These are phyloP conservation scores for Thereva unica DNA, from an alignment of 2,888 invertebrate genomes.

Conservation along the genomic window DNA sequence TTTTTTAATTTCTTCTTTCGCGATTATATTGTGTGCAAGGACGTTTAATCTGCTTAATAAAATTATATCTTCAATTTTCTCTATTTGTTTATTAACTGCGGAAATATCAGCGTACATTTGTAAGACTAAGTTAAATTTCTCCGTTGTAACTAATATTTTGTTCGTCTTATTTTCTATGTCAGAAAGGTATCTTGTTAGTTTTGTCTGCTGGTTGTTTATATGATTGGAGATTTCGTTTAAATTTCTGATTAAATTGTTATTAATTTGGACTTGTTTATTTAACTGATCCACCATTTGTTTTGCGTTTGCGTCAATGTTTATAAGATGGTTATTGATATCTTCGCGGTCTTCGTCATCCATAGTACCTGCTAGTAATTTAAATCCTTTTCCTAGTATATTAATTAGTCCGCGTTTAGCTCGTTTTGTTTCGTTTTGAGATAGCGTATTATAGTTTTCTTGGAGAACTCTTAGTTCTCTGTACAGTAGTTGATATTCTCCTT, in stretches of 20 bases:
- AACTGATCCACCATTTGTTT: background rate
- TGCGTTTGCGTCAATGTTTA: background rate
- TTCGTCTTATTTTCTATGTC: background rate
- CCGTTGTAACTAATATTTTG: no score
- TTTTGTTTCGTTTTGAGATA: background rate
- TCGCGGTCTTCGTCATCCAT: background rate
- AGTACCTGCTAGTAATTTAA: background rate
- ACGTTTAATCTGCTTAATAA: background rate
- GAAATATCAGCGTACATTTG: no score
- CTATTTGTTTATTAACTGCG: no score
- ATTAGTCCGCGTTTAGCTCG: constrained; percentile 8
- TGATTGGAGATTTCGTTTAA: background rate
- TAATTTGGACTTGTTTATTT: background rate
- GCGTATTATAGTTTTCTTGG: background rate
- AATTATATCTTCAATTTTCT: no score
- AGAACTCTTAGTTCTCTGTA: constrained; percentile 1
- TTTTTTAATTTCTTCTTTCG: background rate
- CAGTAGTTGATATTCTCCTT: constrained; percentile 1
- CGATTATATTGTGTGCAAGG: constrained; percentile 7
- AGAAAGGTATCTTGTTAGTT: background rate
- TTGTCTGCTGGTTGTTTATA: background rate
- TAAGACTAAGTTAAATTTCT: no score
- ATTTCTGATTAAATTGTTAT: background rate
- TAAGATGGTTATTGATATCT: background rate
- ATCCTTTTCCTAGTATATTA: constrained; percentile 11